Conservation (phyloP, 2,888 invertebrate genomes). For the Gortyna flavago region DNA sequence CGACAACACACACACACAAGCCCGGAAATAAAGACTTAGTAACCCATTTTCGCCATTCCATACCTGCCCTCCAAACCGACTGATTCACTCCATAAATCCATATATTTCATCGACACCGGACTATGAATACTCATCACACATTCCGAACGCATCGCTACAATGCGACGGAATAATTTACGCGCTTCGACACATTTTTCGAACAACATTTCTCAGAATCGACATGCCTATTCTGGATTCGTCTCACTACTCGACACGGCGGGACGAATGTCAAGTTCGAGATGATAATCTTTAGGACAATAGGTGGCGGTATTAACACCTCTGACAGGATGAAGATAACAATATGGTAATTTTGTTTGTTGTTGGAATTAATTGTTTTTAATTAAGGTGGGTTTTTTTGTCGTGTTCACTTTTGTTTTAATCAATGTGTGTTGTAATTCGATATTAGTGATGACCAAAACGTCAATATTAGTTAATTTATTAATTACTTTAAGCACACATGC, state of each 20-base stretch:
- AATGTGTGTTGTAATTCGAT: no score
- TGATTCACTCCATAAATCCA: conserved; percentile 45
- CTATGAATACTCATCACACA: conserved; percentile 62
- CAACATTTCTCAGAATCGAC: conserved; percentile 70
- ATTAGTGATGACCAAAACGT: not conserved
- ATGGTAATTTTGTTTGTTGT: conserved; percentile 53
- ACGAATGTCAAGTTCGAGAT: conserved; percentile 76
- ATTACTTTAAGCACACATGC: no score
- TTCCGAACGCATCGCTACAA: conserved; percentile 70
- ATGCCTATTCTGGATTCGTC: conserved; percentile 81
- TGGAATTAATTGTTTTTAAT: conserved; percentile 57
- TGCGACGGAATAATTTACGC: conserved; percentile 77
- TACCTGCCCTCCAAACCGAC: conserved; percentile 44
- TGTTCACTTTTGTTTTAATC: not conserved
- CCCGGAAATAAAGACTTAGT: conserved; percentile 4
- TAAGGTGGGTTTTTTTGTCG: conserved; percentile 6
- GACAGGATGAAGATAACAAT: conserved; percentile 54
- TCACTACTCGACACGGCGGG: conserved; percentile 69
- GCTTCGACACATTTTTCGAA: conserved; percentile 79
- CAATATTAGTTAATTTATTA: no score
- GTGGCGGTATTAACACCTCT: conserved; percentile 67
- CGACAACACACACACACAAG: not conserved
- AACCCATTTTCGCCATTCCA: conserved; percentile 8
- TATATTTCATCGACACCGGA: conserved; percentile 46
- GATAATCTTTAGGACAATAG: conserved; percentile 72